Conservation (phyloP, 1,140 invertebrate genomes). For the Zaprionus gabonicus region DNA sequence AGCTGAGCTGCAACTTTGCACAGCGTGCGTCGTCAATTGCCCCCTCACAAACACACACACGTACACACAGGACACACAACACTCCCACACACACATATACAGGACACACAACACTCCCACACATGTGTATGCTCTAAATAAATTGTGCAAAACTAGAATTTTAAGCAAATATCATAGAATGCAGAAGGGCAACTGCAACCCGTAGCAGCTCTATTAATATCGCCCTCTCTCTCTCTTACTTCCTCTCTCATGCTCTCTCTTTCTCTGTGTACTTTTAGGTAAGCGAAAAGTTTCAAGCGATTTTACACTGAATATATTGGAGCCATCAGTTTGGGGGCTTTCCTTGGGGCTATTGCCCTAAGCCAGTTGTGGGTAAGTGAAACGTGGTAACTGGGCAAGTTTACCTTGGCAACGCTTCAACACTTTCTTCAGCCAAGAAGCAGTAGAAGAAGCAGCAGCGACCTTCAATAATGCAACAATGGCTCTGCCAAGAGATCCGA, state of each 20-base stretch:
- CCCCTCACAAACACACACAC: not conserved
- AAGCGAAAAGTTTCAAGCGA: slow-evolving; percentile 24
- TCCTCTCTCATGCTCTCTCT: slow-evolving; percentile 14
- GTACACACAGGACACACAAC: not conserved
- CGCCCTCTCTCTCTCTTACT: slow-evolving; percentile 21
- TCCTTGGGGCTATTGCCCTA: slow-evolving; percentile 1
- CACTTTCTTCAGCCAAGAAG: slow-evolving; percentile 48
- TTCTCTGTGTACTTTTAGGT: slow-evolving; percentile 49
- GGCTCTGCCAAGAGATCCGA: slow-evolving; percentile 37
- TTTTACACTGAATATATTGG: slow-evolving; percentile 8
- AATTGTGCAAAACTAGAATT: slow-evolving; percentile 26
- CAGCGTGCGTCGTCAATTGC: slow-evolving; percentile 3
- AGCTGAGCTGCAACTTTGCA: slow-evolving; percentile 28
- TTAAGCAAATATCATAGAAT: slow-evolving; percentile 28
- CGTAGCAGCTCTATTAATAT: slow-evolving; percentile 44
- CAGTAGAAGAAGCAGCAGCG: not conserved
- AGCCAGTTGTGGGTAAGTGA: slow-evolving; percentile 38
- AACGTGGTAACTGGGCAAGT: slow-evolving; percentile 66
- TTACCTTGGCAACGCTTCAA: slow-evolving; percentile 59
- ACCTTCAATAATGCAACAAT: slow-evolving; percentile 43
- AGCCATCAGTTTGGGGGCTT: slow-evolving; percentile 6
- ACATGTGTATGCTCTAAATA: not conserved
- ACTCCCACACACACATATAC: not conserved
- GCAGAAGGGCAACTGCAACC: not conserved
- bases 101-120: not conserved